Base-by-base conservation (phyloP, 2,888 invertebrate genomes). In the Pandemis corylana region DNA sequence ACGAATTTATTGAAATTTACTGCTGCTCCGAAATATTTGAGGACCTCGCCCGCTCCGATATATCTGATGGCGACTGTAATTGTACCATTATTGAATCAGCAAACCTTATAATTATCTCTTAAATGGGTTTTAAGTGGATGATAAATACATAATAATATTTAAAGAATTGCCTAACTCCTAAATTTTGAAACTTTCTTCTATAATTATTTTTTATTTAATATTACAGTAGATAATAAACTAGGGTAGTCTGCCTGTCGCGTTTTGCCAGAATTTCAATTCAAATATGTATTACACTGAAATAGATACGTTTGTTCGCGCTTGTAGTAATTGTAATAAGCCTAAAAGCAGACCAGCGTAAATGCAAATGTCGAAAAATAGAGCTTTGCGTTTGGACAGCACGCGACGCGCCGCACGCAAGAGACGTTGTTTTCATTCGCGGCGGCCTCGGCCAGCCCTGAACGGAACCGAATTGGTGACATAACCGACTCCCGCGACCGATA, bases 381-480 rank as follows among this genome's bases (percentile, higher is more conserved):
- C 15, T 63, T 20, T 15, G 44, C 15, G 46, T 10, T 12, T 3
- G 9, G 44, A 44, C 44, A 12, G 12, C 46, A 46, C 15, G 63
- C 46, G 41, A 36, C 6, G 7, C 44, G 41, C 3, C 56, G 56
- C 56, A 56, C 56, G 56, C 56, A 53, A 53, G 56, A 15, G 20
- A n/a, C 56, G 56, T 56, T 20, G 56, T 20, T 56, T 56, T 9
- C 20, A 20, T 20, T 15, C 9, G 56, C 9, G 56, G 9, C 56
- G 20, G 20, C 20, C 20, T 51, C 51, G 51, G n/a, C 51, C n/a
- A 5, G 51, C 51, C 51, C 51, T n/a, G 51, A n/a, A 15, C 63
- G 44, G 10, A 44, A 10, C 15, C 44, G 44, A 63, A 61, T 13
- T 20, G 44, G 64, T 64, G 64, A 46, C 64, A 46, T 64, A 64